A percentile compares a stretch with the other conserved stretches of the same genome.
Conservation (phyloP, 2,113 vertebrate species). For the human region DNA sequence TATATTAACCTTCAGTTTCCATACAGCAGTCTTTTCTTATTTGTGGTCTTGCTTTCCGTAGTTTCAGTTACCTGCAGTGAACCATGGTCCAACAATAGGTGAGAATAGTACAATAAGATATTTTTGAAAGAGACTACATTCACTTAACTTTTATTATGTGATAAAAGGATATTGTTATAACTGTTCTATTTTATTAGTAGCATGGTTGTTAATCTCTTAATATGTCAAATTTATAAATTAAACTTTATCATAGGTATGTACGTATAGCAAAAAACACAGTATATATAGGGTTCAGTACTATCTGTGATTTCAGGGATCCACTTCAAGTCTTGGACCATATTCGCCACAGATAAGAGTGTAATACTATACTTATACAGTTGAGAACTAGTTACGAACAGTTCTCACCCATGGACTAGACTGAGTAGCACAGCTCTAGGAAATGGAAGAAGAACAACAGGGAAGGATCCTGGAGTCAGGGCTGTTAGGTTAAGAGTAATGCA, state of each 20-base stretch:
- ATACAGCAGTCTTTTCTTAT: background rate
- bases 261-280: background rate
- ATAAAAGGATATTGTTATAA: background rate
- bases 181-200: background rate
- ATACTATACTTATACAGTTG: background rate
- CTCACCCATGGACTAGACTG: background rate
- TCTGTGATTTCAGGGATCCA: background rate
- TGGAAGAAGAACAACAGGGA: background rate
- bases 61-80: background rate
- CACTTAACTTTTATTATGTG: background rate
- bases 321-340: background rate
- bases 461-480: background rate
- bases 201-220: background rate
- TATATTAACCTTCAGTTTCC: background rate
- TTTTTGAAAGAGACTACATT: background rate
- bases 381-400: background rate
- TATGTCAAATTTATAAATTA: background rate
- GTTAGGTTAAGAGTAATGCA: background rate
- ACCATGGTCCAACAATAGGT: background rate
- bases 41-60: background rate
- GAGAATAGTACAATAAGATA: background rate
- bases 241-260: background rate
- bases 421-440: background rate
- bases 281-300: background rate
- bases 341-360: background rate